Evolutionary conservation across 2,888 invertebrate species (phyloP).

Genomic region (Aromia moschata): DNA sequence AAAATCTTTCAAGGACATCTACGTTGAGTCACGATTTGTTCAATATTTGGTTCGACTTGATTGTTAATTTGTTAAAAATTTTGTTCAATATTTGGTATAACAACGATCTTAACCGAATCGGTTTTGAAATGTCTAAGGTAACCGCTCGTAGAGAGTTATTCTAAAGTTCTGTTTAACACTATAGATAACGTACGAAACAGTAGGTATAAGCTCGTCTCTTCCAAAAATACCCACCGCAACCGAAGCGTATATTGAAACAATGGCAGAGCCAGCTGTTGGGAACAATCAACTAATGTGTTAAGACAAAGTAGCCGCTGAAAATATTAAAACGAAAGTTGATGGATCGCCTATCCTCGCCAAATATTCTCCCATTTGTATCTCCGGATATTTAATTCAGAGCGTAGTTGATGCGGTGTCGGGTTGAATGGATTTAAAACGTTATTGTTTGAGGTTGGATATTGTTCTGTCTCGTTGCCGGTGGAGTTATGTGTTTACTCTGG

Average conservation of each 20-base stretch:
- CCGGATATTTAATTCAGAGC: conserved; percentile 36
- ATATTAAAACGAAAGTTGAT: conserved; percentile 31
- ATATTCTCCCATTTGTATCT: conserved; percentile 36
- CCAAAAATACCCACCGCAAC: neutral
- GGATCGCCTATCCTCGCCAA: conserved; percentile 35
- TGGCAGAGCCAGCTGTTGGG: conserved; percentile 12
- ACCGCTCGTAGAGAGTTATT: too few relatives aligned
- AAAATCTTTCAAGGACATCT: too few relatives aligned
- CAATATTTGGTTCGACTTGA: too few relatives aligned
- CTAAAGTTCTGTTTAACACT: too few relatives aligned
- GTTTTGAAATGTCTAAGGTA: too few relatives aligned
- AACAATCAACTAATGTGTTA: conserved; percentile 9
- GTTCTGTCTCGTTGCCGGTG: conserved; percentile 39
- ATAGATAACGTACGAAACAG: too few relatives aligned
- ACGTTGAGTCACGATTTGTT: too few relatives aligned
- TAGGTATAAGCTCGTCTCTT: neutral
- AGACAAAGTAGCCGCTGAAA: conserved; percentile 17
- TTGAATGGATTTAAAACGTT: conserved; percentile 37
- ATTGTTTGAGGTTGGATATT: conserved; percentile 39
- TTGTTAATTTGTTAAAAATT: too few relatives aligned
- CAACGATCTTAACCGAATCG: too few relatives aligned
- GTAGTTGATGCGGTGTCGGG: conserved; percentile 22
- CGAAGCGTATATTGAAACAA: conserved; percentile 12
- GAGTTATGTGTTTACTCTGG: conserved; percentile 45
- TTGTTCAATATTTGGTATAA: too few relatives aligned